Base-by-base conservation (phyloP, 92 coral and sea anemone species). In the Palythoa grandiflora region DNA sequence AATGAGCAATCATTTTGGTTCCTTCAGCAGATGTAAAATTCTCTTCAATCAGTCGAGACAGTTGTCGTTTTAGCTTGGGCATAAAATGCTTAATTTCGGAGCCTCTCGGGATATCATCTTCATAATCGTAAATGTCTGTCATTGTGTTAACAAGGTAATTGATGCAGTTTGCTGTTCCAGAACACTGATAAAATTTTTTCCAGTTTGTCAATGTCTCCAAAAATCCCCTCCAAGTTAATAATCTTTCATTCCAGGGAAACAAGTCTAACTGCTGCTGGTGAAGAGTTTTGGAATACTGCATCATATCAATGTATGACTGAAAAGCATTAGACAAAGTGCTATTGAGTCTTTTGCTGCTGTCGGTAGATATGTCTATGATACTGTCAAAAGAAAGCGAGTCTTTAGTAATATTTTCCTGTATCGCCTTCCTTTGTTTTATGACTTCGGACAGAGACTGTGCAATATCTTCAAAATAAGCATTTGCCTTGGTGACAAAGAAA, bases 91-190 rank as follows among this genome's bases (percentile, higher is more conserved):
- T 28, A 28, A 28, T 28, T 28, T 28, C 28, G 28, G 28, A 28
- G 28, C 28, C 28, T 28, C 28, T 28, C 28, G 28, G 28, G 28
- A 28, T 28, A 28, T 28, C 28, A 28, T 28, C 28, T 28, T 28
- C 28, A 28, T 28, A 28, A 0, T 28, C 28, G 0, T 28, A 28
- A 28, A 28, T 28, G 28, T 28, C 28, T 28, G 28, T 28, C 28
- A 28, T 28, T 28, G 28, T 28, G 28, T 28, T 28, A 28, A 28
- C 28, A 28, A 28, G 28, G 0, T 28, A 28, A 0, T 28, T 28
- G 1, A 54, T 17, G 36, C 92, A 89, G 16, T 89, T 88, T 66
- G 71, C 73, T 47, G 72, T n/a, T 57, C 92, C 92, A 19, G 89
- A 84, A 77, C 92, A 89, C 57, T 79, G 60, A 2, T 70, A 35